Conservation (phyloP, 2,113 vertebrate species). For the Sclerurus mexicanus region DNA sequence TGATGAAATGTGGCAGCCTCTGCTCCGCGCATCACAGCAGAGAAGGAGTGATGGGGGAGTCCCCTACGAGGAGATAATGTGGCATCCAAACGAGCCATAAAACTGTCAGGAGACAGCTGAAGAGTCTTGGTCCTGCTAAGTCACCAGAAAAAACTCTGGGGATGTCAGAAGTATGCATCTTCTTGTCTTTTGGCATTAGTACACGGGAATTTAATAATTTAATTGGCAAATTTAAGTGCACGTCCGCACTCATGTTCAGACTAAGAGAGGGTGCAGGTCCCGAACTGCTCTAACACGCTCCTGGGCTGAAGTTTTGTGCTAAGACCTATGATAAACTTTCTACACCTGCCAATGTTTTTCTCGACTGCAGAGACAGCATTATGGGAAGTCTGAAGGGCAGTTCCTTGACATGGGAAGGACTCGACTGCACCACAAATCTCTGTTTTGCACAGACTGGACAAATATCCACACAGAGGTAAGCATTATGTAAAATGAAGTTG, state of each 20-base stretch:
- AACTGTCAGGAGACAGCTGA: neutral
- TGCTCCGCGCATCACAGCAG: neutral
- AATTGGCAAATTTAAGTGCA: neutral
- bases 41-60: neutral
- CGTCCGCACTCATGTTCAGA: neutral
- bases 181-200: neutral
- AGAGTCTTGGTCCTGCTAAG: neutral
- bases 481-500: neutral
- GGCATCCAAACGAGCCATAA: neutral
- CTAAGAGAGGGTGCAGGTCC: neutral
- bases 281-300: neutral
- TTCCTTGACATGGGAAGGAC: neutral
- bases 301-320: neutral
- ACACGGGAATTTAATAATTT: neutral
- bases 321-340: neutral
- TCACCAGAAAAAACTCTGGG: neutral
- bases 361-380: neutral
- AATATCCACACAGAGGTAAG: neutral
- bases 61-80: fast-evolving
- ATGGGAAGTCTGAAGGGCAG: neutral
- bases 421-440: neutral
- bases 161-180: neutral
- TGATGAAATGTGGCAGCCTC: neutral
- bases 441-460: neutral
- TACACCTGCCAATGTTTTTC: neutral